Base-by-base conservation (phyloP, 1,140 invertebrate genomes). In the Gonatopus flavifemur region DNA sequence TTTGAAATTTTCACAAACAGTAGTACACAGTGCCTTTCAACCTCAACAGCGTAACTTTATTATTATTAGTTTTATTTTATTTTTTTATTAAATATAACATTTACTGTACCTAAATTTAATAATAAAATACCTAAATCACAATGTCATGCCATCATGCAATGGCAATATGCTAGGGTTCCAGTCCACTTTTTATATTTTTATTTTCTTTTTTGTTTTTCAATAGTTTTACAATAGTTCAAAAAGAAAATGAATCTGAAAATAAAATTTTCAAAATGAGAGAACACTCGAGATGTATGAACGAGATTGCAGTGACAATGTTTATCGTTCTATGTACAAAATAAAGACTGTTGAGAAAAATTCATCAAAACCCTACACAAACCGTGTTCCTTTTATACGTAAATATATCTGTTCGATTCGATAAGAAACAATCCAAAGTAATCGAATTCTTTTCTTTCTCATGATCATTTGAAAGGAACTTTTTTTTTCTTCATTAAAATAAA, bases 101-200 rank as follows among this genome's bases (percentile, higher is more conserved):
- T 69, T 61, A 67, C 54, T 58, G 56, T 65, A 67, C 57, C 58
- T 70, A 72, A 65, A 69, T 72, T 64, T 67, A 66, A 66, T 64
- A 68, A 67, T 64, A 71, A 73, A 70, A 67, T 72, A 69, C 45
- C 59, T 70, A 71, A 72, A 72, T 72, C 64, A 71, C 70, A 70
- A 69, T 69, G 54, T 72, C 52, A 57, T 49, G 43, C 52, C 42
- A 41, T 65, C 48, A 31, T 24, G 32, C 33, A 28, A 65, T 52
- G 48, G 46, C 43, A 57, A 56, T 54, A 53, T 32, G 55, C 49
- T 67, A 41, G 40, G 58, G 49, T 49, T 64, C 59, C 54, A 60
- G 54, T 68, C 57, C 64, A 67, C 64, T 55, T 63, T 55, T 46
- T 30, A n/a, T n/a, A n/a, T n/a, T 49, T 64, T 58, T 52, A 60